phyloP scores from a whole-genome alignment of 2,113 vertebrate genomes.

The Hemichromis elongatus region DNA sequence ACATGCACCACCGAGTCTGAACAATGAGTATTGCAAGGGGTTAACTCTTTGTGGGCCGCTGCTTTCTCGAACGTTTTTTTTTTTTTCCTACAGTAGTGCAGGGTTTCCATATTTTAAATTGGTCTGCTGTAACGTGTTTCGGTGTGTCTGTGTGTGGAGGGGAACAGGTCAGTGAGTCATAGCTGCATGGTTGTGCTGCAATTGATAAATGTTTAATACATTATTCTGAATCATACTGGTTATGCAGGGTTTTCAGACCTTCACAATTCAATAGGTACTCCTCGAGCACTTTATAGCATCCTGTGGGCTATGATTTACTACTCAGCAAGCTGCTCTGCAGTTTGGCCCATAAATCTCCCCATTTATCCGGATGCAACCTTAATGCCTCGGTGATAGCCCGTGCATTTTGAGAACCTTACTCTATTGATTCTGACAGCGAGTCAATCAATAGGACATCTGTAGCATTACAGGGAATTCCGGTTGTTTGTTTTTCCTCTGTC shows the following conservation, averaged over 20 bases:
- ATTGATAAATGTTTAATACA: background rate
- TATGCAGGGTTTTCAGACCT: background rate
- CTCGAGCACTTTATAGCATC: background rate
- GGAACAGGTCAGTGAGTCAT: background rate
- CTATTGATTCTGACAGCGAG: constrained; percentile 36
- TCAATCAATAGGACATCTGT: constrained; percentile 41
- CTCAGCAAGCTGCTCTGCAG: background rate
- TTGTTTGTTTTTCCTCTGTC: background rate
- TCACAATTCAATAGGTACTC: background rate
- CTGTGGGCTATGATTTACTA: constrained; percentile 17
- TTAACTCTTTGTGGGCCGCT: constrained; percentile 5
- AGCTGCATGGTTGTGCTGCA: background rate
- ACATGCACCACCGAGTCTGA: constrained; percentile 42
- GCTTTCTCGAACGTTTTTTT: background rate
- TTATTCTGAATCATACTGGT: background rate
- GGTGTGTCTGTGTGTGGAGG: background rate
- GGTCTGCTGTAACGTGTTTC: background rate
- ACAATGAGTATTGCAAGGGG: constrained; percentile 22
- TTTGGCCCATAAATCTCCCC: constrained; percentile 13
- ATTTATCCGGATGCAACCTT: constrained; percentile 22
- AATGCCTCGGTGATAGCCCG: background rate
- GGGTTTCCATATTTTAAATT: background rate
- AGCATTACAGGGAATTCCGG: constrained; percentile 5
- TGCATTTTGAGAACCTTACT: background rate
- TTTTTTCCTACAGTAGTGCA: background rate